Evolutionary conservation across 1,140 invertebrate genomes (phyloP).

Genomic region (Maconellicoccus hirsutus): DNA sequence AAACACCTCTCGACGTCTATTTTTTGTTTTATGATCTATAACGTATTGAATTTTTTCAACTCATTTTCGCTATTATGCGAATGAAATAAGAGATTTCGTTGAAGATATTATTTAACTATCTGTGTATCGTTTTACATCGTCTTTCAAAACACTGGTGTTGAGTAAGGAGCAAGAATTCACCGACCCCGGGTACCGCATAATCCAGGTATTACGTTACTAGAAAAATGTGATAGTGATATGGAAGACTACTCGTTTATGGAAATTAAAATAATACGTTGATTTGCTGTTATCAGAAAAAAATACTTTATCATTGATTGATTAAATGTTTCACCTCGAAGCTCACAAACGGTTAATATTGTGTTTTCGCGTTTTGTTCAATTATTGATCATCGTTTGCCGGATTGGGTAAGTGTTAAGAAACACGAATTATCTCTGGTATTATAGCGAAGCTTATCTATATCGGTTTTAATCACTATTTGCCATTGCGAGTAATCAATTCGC

Average conservation of each 20-base stretch:
- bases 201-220: background rate
- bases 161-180: too few relatives aligned
- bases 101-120: background rate
- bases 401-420: background rate
- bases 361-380: background rate
- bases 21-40: too few relatives aligned
- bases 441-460: background rate
- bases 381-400: background rate
- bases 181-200: too few relatives aligned
- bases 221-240: background rate
- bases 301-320: background rate
- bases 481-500: background rate
- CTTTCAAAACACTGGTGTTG: too few relatives aligned
- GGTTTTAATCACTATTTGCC: background rate
- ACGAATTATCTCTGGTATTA: background rate
- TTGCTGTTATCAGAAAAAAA: background rate
- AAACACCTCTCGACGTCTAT: too few relatives aligned
- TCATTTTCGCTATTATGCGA: slow-evolving; percentile 3
- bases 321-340: background rate
- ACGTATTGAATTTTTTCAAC: background rate
- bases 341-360: background rate
- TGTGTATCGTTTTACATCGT: too few relatives aligned
- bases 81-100: background rate
- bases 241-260: background rate
- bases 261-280: background rate